Conservation (phyloP, 1,140 invertebrate species). For the Coboldia fuscipes region DNA sequence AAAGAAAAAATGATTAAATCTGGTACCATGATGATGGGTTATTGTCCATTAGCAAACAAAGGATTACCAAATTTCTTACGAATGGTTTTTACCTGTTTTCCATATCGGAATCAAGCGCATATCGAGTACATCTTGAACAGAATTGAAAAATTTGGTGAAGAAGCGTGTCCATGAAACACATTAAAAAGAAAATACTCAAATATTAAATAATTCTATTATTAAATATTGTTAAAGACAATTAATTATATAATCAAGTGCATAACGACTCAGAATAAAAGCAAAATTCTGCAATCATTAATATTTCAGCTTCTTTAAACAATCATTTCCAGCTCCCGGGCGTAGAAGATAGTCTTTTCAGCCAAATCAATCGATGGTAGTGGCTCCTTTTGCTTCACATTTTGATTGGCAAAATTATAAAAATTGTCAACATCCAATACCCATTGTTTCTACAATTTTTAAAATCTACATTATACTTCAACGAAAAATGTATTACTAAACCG, state of each 20-base stretch:
- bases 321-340: slow-evolving; percentile 96
- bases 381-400: slow-evolving; percentile 51
- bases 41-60: slow-evolving; percentile 47
- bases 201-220: too few relatives aligned
- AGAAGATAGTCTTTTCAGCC: slow-evolving; percentile 84
- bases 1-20: slow-evolving; percentile 59
- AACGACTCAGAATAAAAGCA: too few relatives aligned
- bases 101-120: slow-evolving; percentile 15
- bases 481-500: slow-evolving; percentile 3
- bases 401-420: slow-evolving; percentile 54
- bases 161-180: too few relatives aligned
- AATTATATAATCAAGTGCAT: too few relatives aligned
- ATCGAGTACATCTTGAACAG: slow-evolving; percentile 15
- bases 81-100: slow-evolving; percentile 64
- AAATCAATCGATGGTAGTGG: slow-evolving; percentile 73
- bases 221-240: too few relatives aligned
- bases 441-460: slow-evolving; percentile 27
- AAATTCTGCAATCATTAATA: too few relatives aligned
- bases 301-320: slow-evolving; percentile 83
- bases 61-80: slow-evolving; percentile 68
- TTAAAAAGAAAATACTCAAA: too few relatives aligned
- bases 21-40: slow-evolving; percentile 68
- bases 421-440: slow-evolving; percentile 65
- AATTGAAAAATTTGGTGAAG: slow-evolving; percentile 16
- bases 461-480: background rate